Conservation (phyloP, 2,797 vertebrate species). For the Sebastes wilsoni region DNA sequence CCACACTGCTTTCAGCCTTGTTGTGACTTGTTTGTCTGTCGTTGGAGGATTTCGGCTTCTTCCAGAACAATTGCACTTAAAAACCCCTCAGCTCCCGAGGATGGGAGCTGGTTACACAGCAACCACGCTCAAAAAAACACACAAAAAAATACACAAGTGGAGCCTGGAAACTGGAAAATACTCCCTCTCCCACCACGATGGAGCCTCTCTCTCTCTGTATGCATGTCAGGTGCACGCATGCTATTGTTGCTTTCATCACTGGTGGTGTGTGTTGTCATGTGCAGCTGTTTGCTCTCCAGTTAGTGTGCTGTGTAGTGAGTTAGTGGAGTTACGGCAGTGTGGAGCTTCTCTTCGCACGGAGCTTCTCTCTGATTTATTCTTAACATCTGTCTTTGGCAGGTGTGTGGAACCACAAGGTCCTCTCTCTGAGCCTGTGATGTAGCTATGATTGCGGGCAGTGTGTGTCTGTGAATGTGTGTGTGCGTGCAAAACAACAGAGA, state of each 20-base stretch:
- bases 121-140: constrained; percentile 27
- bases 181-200: constrained; percentile 17
- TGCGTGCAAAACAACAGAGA: constrained; percentile 68
- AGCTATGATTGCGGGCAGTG: constrained; percentile 58
- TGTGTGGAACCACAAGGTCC: constrained; percentile 79
- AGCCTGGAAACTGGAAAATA: constrained; percentile 42
- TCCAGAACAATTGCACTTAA: constrained; percentile 73
- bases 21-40: constrained; percentile 81
- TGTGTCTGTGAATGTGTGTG: constrained; percentile 31
- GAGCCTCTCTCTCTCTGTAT: constrained; percentile 50
- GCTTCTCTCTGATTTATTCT: constrained; percentile 77
- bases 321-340: constrained; percentile 63
- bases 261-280: constrained; percentile 73
- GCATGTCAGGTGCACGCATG: constrained; percentile 69
- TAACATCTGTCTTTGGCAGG: constrained; percentile 86
- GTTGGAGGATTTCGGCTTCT: constrained; percentile 71
- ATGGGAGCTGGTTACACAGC: constrained; percentile 60
- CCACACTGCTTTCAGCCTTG: constrained; percentile 75
- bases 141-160: constrained; percentile 35
- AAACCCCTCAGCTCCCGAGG: constrained; percentile 57
- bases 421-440: constrained; percentile 73
- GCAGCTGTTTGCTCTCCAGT: constrained; percentile 80
- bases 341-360: constrained; percentile 62
- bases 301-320: constrained; percentile 64
- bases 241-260: constrained; percentile 72